Evolutionary conservation across 1,140 invertebrate genomes (phyloP), one percentile per base, ranked within the genome.

Genomic region (Diorhabda sublineata): DNA sequence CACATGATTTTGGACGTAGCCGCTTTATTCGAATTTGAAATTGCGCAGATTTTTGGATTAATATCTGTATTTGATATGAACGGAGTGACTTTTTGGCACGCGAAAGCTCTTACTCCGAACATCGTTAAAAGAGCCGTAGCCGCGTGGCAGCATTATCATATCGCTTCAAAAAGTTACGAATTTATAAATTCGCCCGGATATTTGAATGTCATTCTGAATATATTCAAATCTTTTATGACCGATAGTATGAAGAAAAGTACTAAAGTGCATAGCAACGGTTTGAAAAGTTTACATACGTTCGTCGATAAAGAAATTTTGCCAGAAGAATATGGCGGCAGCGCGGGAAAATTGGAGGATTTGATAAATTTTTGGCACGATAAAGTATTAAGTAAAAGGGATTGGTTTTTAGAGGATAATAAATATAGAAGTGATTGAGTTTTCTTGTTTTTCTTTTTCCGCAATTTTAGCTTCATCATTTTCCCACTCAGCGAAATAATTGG

Each of bases 171-270:
- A 73, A 82, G 86, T 2, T 78, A 92, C 42, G 87, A 92, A 72
- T 92, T 91, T 75, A 82, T 92, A 2, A 91, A 92, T 78, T 84
- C 89, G 2, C 90, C 90, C 0, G 73, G 77, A 2, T 85, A 91
- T 71, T 84, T 92, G 9, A 90, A 91, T 74, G 80, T 88, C 4
- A 81, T 92, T 3, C 80, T 92, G 42, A 87, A 86, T 61, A 84
- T 92, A 6, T 87, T 92, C 66, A 87, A 87, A 78, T 84, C 77
- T 67, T 92, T 93, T 73, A 88, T 93, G 88, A 87, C 84, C 42
- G 82, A 87, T 58, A 92, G 93, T 73, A 78, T 91, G 70, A 84
- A 82, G 60, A 78, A 81, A 2, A 83, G 89, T 64, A 81, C 90
- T 3, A 76, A 83, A 64, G 80, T 89, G 0, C 85, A 87, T 76